Base-by-base conservation (phyloP, 2,888 invertebrate species). In the Yponomeuta plumbellus region DNA sequence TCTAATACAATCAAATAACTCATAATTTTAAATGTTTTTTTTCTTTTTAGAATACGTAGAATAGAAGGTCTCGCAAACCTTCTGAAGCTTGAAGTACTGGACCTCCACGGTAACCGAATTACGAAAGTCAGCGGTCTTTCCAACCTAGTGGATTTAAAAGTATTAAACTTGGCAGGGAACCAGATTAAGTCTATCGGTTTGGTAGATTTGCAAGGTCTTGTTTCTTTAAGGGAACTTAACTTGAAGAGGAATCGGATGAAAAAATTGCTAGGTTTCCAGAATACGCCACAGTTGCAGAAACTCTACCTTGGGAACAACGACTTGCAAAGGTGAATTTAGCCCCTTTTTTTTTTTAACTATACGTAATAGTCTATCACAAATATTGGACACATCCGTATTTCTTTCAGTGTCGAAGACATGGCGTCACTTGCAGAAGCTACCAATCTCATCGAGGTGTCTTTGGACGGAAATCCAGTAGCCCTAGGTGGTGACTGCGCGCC, bases 61-160 rank as follows among this genome's bases (percentile, higher is more conserved):
- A 95, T 97, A 69, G 96, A 97, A 83, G 95, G 96, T 1, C 86
- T 97, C 67, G 93, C 94, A 69, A 92, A 91, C 69, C 85, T 97
- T 65, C 80, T 92, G 40, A 96, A 97, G 74, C 84, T 98, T 70
- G 97, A 98, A 86, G 97, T 98, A 11, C 87, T 98, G 69, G 98
- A 98, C 88, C 92, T 98, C 71, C 98, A 98, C 84, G 98, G 98
- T 40, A 98, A 98, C 86, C 95, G 97, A 86, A 96, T 98, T 72
- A 88, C 92, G 44, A 94, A 94, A 81, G 93, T 97, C 22, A 92
- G 84, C 66, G 96, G 96, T 64, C 87, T 97, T 71, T 91, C 92
- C 52, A 92, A 89, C 75, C 92, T 97, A 70, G 91, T 89, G 66
- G 95, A 97, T 74, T 87, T 98, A 65, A 96, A 98, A 86, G 97